These are phyloP conservation scores for Staurois parvus DNA, from an alignment of 2,797 vertebrate species.

Conservation along the genomic window DNA sequence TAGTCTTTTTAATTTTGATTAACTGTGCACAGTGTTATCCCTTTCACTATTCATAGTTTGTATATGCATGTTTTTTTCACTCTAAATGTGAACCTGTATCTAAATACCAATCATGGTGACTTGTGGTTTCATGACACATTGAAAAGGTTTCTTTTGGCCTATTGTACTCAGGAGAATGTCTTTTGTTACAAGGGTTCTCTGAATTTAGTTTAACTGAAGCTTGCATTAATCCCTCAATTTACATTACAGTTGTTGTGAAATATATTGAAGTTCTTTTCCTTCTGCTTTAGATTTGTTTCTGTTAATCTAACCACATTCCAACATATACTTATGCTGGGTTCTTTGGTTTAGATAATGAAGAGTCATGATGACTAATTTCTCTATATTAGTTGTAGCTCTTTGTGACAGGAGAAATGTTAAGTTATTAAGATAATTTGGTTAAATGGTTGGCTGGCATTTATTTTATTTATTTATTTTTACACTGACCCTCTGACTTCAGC, in stretches of 20 bases:
- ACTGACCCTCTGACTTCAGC: too few relatives aligned
- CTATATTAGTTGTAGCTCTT: not conserved
- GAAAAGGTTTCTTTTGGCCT: slow-evolving; percentile 38
- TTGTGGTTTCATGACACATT: slow-evolving; percentile 16
- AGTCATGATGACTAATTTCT: not conserved
- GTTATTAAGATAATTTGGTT: too few relatives aligned
- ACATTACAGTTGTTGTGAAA: slow-evolving; percentile 49
- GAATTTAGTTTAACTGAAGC: slow-evolving; percentile 43
- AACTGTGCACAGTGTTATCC: not conserved
- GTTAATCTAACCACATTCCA: slow-evolving; percentile 20
- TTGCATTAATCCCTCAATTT: slow-evolving; percentile 49
- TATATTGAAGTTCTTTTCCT: slow-evolving; percentile 31
- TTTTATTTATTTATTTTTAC: too few relatives aligned
- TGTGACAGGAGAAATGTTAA: too few relatives aligned
- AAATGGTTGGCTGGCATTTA: too few relatives aligned
- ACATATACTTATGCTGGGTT: not conserved
- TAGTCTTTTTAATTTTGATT: not conserved
- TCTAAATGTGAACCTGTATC: not conserved
- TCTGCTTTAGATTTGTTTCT: slow-evolving; percentile 25
- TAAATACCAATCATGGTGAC: not conserved
- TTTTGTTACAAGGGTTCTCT: slow-evolving; percentile 19
- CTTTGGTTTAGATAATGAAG: not conserved
- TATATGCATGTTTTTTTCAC: not conserved
- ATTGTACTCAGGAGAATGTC: slow-evolving; percentile 41
- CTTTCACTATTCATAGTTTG: not conserved